Evolutionary conservation across 1,140 invertebrate genomes (phyloP), one percentile per base, ranked within the genome.

Genomic region (Panulirus ornatus): DNA sequence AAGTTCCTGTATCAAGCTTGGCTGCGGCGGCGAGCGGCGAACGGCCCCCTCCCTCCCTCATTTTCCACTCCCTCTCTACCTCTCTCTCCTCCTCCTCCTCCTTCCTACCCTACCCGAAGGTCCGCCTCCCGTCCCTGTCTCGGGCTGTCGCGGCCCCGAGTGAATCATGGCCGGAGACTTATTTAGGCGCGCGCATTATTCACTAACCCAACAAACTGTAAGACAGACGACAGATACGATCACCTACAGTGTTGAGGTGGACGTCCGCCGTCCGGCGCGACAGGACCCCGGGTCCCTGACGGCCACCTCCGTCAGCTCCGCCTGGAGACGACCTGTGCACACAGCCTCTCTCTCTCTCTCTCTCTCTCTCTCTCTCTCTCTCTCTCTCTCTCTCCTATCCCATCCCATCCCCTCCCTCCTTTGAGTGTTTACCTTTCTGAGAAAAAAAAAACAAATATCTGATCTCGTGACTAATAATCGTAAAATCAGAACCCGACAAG

Each of bases 171-270:
- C 51, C n/a, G 11, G 40, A 47, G 36, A 73, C 66, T 47, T 84
- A 71, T 47, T 84, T 71, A 73, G 66, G 51, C 40, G 63, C 30
- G 3, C 30, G 42, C 83, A 84, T 84, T 84, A 84, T 84, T 84
- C 83, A 84, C 66, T 84, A 47, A 34, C n/a, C 44, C 83, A 73
- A n/a, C 42, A 84, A 71, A 84, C 83, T 71, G 66, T 71, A 71
- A 73, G 83, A 84, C 83, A 73, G 47, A 73, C 22, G 63, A n/a
- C 5, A 30, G 83, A 84, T 84, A 84, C 19, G 40, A 84, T 84
- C 83, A 42, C 70, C 27, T 6, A 14, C 34, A 9, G 51, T 22
- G 44, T 9, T 22, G 58, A 11, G 58, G 58, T 66, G 8, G n/a
- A 22, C 22, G 58, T 66, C 58, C 30, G n/a, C 6, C 58, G n/a